Percentiles rank a stretch among this genome's conserved stretches.
phyloP scores from a whole-genome alignment of 1,140 invertebrate genomes.

The Melitaea cinxia region DNA sequence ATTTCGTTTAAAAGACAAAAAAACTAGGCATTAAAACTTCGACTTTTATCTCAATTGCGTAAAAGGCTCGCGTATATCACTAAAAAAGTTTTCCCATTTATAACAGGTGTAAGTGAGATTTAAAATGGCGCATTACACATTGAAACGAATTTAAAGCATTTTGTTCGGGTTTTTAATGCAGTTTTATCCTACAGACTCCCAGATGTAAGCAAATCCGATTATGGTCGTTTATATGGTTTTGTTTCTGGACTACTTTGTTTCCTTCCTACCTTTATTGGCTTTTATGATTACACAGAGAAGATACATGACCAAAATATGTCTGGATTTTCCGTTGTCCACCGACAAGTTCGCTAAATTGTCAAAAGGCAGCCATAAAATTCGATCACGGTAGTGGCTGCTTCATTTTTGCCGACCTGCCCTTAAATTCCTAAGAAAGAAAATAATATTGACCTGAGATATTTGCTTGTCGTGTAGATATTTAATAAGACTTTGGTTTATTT shows the following conservation, averaged over 20 bases:
- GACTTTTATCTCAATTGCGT: slow-evolving; percentile 17
- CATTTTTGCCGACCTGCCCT: not conserved
- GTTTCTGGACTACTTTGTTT: slow-evolving; percentile 20
- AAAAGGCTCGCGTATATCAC: slow-evolving; percentile 9
- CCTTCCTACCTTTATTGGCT: not conserved
- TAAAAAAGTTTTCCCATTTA: slow-evolving; percentile 26
- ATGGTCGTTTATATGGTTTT: slow-evolving; percentile 21
- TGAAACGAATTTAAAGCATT: slow-evolving; percentile 29
- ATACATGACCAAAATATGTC: not conserved
- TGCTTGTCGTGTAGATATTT: not conserved
- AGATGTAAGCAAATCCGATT: slow-evolving; percentile 30
- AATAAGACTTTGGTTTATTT: not conserved
- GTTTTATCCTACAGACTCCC: slow-evolving; percentile 7
- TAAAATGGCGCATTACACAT: slow-evolving; percentile 28
- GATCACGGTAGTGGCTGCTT: not conserved
- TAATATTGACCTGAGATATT: not conserved
- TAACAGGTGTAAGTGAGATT: slow-evolving; percentile 31
- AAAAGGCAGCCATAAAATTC: slow-evolving; percentile 6
- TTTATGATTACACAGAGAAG: not conserved
- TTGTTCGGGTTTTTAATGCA: slow-evolving; percentile 22
- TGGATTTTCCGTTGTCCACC: not conserved
- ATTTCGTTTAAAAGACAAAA: not conserved
- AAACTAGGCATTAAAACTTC: slow-evolving; percentile 14
- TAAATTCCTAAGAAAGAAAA: not conserved
- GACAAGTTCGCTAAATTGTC: not conserved